Base-by-base conservation (phyloP, 2,113 vertebrate genomes). In the Macroglossus sobrinus region DNA sequence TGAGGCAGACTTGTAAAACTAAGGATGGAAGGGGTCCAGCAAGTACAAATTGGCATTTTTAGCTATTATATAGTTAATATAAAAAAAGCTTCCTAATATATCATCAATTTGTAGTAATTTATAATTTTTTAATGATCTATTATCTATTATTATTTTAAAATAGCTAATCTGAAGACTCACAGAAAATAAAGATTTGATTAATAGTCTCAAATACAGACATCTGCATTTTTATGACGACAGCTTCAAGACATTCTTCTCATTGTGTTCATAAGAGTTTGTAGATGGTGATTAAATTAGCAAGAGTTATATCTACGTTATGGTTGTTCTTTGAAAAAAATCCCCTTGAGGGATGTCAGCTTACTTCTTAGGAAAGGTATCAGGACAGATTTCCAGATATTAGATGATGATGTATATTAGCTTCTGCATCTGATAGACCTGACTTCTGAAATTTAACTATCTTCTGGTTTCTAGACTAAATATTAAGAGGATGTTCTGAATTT, bases 251-350 rank as follows among this genome's bases (percentile, higher is more conserved):
- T 47, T 22, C 57, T 74, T 92, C 38, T 80, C 92, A 82, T 91
- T 87, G 80, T 47, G 71, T 87, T 66, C 38, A 26, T 47, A 63
- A 68, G 8, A 88, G 38, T 4, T 74, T 93, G 4, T 74, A 55
- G 21, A n/a, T 68, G 53, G 53, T 43, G 43, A 91, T 91, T 85
- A 91, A 94, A 96, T 89, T 63, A 95, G 81, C 38, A 91, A 76
- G 68, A 84, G 91, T 84, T 81, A 66, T 81, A 66, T 9, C 38
- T 78, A 76, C 9, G 10, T 72, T 81, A 88, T 57, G 3, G 22
- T 19, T 91, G 43, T 4, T 95, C 63, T 69, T 76, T 72, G 64
- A 68, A 84, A 92, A 95, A 30, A 81, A 55, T 61, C 13, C 79
- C n/a, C 93, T 84, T 61, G 55, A 97, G 82, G 28, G 78, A 96